A percentile compares a stretch with the other conserved stretches of the same genome.
These are phyloP conservation scores for Lycocerus yunnanus DNA, from an alignment of 2,888 invertebrate species.

Conservation along the genomic window DNA sequence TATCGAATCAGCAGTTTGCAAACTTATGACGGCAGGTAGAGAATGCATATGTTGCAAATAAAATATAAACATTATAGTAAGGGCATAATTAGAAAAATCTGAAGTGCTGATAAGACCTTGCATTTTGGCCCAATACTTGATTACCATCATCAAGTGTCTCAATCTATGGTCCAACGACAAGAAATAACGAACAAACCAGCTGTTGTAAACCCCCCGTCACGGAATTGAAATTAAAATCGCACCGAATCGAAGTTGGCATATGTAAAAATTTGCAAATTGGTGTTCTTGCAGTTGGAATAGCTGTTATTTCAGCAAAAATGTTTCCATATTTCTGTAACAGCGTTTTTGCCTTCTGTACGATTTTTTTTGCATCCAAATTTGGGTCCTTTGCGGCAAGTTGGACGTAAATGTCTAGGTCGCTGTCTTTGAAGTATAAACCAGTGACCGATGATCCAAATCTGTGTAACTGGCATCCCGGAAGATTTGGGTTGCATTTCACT, in stretches of 20 bases:
- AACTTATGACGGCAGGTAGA: constrained; percentile 61
- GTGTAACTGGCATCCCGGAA: constrained; percentile 56
- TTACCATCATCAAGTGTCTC: constrained; percentile 62
- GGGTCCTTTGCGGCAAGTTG: constrained; percentile 47
- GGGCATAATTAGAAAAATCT: constrained; percentile 71
- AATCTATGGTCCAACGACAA: constrained; percentile 64
- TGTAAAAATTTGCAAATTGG: constrained; percentile 79
- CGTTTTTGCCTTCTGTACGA: constrained; percentile 38
- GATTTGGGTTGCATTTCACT: constrained; percentile 45
- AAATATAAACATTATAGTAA: constrained; percentile 70
- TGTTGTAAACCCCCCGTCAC: constrained; percentile 72
- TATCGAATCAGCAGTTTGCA: constrained; percentile 54
- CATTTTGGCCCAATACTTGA: constrained; percentile 77
- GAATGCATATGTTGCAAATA: constrained; percentile 70
- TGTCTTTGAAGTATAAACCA: constrained; percentile 69
- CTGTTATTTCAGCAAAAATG: constrained; percentile 61
- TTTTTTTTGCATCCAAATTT: constrained; percentile 10
- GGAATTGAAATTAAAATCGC: constrained; percentile 77
- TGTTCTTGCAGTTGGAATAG: constrained; percentile 75
- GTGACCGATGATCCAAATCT: constrained; percentile 78
- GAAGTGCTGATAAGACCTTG: constrained; percentile 60
- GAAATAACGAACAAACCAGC: constrained; percentile 65
- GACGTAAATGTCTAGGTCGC: constrained; percentile 76
- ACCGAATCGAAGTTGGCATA: constrained; percentile 62
- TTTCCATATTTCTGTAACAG: constrained; percentile 38